phyloP scores from a whole-genome alignment of 2,888 invertebrate species.

The Chloroclysta siterata region DNA sequence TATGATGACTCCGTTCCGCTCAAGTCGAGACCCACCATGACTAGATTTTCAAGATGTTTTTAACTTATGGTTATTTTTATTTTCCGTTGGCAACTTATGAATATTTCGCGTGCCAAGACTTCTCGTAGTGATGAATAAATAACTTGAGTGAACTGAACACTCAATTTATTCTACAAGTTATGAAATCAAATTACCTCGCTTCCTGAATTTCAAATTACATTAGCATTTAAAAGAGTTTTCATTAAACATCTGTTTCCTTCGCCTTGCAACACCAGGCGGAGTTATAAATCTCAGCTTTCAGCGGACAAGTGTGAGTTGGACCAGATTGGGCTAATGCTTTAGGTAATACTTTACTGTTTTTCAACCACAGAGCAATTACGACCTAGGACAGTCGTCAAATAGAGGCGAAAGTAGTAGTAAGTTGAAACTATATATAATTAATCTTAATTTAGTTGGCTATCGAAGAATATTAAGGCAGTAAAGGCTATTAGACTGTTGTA shows the following conservation, averaged over 20 bases:
- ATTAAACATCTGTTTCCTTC: conserved; percentile 36
- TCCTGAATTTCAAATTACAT: conserved; percentile 35
- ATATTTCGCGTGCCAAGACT: conserved; percentile 1
- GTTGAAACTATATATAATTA: no score
- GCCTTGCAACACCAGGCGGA: conserved; percentile 25
- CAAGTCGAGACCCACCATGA: neutral
- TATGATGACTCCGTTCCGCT: no score
- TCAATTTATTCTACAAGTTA: conserved; percentile 17
- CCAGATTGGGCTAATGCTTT: no score
- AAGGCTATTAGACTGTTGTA: no score
- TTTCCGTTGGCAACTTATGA: neutral
- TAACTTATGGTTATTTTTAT: neutral
- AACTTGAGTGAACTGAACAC: neutral
- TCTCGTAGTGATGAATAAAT: conserved; percentile 1
- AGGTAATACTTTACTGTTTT: no score
- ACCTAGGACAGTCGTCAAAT: no score
- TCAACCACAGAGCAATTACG: no score
- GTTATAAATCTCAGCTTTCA: conserved; percentile 26
- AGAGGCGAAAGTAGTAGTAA: no score
- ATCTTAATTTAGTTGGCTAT: no score
- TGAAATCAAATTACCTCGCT: conserved; percentile 21
- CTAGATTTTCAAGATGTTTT: neutral
- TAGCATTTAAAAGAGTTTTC: conserved; percentile 38
- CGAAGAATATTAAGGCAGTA: no score
- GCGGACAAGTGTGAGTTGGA: no score